Evolutionary conservation across 2,797 vertebrate species (phyloP).

Genomic region (Pangasius sanitwongsei): DNA sequence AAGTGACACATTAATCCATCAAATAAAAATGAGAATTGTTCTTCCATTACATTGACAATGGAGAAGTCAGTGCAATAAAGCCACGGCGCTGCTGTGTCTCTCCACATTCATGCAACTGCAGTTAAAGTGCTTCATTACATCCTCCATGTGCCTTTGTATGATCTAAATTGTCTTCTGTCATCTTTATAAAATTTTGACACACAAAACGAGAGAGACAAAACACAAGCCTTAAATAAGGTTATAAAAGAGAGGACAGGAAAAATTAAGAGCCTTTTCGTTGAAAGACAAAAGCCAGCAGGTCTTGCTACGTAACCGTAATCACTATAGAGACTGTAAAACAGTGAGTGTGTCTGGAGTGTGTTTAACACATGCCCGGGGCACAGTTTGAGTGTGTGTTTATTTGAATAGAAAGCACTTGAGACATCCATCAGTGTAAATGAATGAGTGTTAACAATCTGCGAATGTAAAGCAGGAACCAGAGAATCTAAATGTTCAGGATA

Average conservation of each 20-base stretch:
- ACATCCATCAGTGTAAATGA: slow-evolving; percentile 5
- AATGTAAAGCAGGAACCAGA: slow-evolving; percentile 9
- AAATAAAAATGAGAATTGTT: slow-evolving; percentile 29
- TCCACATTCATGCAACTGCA: slow-evolving; percentile 1
- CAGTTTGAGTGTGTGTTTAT: slow-evolving; percentile 16
- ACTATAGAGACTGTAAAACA: slow-evolving; percentile 18
- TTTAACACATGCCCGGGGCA: slow-evolving; percentile 15
- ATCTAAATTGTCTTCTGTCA: slow-evolving; percentile 2
- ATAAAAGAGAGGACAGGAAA: not conserved
- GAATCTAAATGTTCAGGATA: not conserved
- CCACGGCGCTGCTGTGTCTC: slow-evolving; percentile 16
- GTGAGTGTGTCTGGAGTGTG: slow-evolving; percentile 44
- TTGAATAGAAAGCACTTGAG: slow-evolving; percentile 29
- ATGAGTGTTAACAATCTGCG: slow-evolving; percentile 7
- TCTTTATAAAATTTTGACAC: slow-evolving; percentile 13
- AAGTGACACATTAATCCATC: slow-evolving; percentile 12
- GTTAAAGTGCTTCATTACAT: slow-evolving; percentile 22
- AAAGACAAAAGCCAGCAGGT: slow-evolving; percentile 22
- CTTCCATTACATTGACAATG: slow-evolving; percentile 22
- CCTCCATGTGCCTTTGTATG: slow-evolving; percentile 4
- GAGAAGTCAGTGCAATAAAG: slow-evolving; percentile 22
- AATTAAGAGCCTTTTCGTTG: not conserved
- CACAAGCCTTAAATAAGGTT: slow-evolving; percentile 1
- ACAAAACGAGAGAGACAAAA: not conserved
- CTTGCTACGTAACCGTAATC: not conserved